Percentiles rank a stretch among this genome's conserved stretches.
These are phyloP conservation scores for Aspidiotus rigidus DNA, from an alignment of 2,888 invertebrate genomes.

Conservation along the genomic window DNA sequence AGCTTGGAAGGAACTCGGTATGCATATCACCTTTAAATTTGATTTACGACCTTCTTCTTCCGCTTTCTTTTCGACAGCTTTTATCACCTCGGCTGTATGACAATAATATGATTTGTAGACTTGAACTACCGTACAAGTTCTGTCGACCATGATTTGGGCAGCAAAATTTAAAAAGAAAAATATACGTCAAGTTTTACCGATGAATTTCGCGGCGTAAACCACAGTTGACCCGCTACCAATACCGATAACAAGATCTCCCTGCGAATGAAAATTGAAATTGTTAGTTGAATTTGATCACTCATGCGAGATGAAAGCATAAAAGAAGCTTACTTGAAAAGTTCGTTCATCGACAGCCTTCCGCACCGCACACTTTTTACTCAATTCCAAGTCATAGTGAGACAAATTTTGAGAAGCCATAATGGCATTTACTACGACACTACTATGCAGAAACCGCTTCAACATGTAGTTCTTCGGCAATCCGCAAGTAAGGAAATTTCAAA, in stretches of 20 bases:
- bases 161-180: background rate
- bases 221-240: slow-evolving; percentile 94
- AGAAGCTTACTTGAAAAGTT: slow-evolving; percentile 5
- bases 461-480: too few relatives aligned
- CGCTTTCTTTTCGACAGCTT: slow-evolving; percentile 10
- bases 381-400: slow-evolving; percentile 10
- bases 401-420: too few relatives aligned
- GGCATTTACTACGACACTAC: too few relatives aligned
- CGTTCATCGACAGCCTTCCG: slow-evolving; percentile 16
- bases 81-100: slow-evolving; percentile 10
- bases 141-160: background rate
- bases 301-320: background rate
- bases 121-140: background rate
- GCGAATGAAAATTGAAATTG: slow-evolving; percentile 37
- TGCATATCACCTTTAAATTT: slow-evolving; percentile 57
- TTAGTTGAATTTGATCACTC: background rate
- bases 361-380: slow-evolving; percentile 11
- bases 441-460: too few relatives aligned
- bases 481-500: too few relatives aligned
- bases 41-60: background rate
- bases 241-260: slow-evolving; percentile 66
- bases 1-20: slow-evolving; percentile 92
- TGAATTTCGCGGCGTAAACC: slow-evolving; percentile 76
- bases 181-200: slow-evolving; percentile 48
- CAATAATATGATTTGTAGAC: background rate